Base-by-base conservation (phyloP, 1,140 invertebrate genomes). In the Papilio dardanus region DNA sequence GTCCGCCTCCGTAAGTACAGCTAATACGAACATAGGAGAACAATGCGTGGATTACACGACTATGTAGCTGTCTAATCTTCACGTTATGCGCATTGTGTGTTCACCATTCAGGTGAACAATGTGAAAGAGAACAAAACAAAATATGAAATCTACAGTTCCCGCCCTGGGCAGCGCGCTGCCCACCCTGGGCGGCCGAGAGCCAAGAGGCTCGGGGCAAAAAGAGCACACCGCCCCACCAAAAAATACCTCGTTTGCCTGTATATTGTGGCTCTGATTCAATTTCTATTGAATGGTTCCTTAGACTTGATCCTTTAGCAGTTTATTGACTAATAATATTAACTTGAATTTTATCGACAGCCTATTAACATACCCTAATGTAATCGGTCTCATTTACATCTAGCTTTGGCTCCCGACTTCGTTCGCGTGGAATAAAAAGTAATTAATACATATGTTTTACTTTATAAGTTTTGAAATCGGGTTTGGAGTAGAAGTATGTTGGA, bases 21-120 rank as follows among this genome's bases (percentile, higher is more conserved):
- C 16, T 58, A 28, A 58, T 24, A 58, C 50, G 1, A 58, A 58
- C 50, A 58, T 28, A 58, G 50, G 21, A 58, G 50, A 58, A 58
- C 50, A 58, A 58, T 58, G 50, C 50, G 2, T 24, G 28, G 50
- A 58, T 58, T 58, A 58, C 21, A 58, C 50, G 50, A 28, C 19
- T 12, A 24, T 21, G n/a, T n/a, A n/a, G n/a, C n/a, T n/a, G n/a
- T n/a, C n/a, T n/a, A n/a, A n/a, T n/a, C n/a, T n/a, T n/a, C n/a
- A n/a, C n/a, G n/a, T n/a, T n/a, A n/a, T n/a, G n/a, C n/a, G n/a
- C n/a, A n/a, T n/a, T n/a, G n/a, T n/a, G n/a, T n/a, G n/a, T n/a
- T n/a, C n/a, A n/a, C n/a, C n/a, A n/a, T n/a, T n/a, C n/a, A n/a
- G n/a, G 21, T 24, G 50, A 58, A 58, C 50, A 58, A 58, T 24